These are phyloP conservation scores for Teinopalpus imperialis DNA, from an alignment of 2,888 invertebrate species.

Conservation along the genomic window DNA sequence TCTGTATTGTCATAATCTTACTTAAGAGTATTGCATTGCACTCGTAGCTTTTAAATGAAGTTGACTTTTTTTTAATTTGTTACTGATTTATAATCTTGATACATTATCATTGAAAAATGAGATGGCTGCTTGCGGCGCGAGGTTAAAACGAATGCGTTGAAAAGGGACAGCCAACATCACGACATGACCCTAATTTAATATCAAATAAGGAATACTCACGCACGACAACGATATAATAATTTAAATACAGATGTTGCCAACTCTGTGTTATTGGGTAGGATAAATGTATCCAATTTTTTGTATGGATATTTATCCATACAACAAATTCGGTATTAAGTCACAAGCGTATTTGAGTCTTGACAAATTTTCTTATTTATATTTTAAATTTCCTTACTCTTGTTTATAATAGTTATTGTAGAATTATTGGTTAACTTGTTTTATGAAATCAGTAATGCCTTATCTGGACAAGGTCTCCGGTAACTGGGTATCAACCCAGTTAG, in stretches of 20 bases:
- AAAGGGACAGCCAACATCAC: constrained; percentile 17
- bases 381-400: too few species aligned
- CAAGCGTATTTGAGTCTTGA: too few species aligned
- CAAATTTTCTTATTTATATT: too few species aligned
- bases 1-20: neutral
- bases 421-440: too few species aligned
- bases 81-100: constrained; percentile 20
- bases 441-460: too few species aligned
- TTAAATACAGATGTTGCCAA: constrained; percentile 9
- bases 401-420: too few species aligned
- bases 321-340: too few species aligned
- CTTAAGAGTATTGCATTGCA: constrained; percentile 5
- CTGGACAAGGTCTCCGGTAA: too few species aligned
- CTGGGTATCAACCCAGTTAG: too few species aligned
- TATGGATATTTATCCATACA: too few species aligned
- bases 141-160: constrained; percentile 1
- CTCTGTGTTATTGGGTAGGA: too few species aligned
- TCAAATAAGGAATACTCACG: constrained; percentile 18
- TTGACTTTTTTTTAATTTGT: constrained; percentile 23
- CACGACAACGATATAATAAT: constrained; percentile 18
- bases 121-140: neutral
- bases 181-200: constrained; percentile 22
- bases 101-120: constrained; percentile 11
- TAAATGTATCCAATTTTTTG: too few species aligned
- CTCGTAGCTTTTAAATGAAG: constrained; percentile 13